Conservation (phyloP, 2,888 invertebrate genomes). For the Agonopterix alstromeriana region DNA sequence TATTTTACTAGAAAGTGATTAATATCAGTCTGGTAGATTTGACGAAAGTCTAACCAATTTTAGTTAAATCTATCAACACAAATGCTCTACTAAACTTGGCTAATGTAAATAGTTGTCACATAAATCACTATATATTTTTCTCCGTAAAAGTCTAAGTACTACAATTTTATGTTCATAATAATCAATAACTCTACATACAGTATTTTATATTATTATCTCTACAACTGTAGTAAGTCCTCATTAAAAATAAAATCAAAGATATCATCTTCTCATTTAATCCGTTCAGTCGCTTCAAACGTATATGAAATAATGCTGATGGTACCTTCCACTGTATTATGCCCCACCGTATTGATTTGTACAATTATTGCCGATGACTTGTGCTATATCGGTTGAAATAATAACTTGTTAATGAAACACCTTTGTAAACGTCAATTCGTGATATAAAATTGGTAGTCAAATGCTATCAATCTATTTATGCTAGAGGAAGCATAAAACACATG, state of each 20-base stretch:
- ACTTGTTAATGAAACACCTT: slow-evolving; percentile 15
- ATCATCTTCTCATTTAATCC: slow-evolving; percentile 17
- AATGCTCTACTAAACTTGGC: no score
- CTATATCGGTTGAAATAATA: slow-evolving; percentile 20
- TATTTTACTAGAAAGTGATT: no score
- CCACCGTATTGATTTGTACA: slow-evolving; percentile 29
- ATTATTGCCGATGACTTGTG: slow-evolving; percentile 53
- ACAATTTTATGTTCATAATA: no score
- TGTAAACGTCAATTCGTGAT: slow-evolving; percentile 1
- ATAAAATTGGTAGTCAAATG: slow-evolving; percentile 7
- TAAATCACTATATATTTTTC: no score
- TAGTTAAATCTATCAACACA: no score
- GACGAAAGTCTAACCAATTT: no score
- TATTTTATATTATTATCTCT: no score
- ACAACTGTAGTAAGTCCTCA: not conserved
- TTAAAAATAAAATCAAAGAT: slow-evolving; percentile 20
- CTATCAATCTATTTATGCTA: slow-evolving; percentile 25
- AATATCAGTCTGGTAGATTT: no score
- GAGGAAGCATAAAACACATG: slow-evolving; percentile 50
- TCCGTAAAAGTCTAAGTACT: no score
- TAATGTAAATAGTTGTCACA: no score
- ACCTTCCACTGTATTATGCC: slow-evolving; percentile 17
- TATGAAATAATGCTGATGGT: slow-evolving; percentile 10
- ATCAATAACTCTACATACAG: no score
- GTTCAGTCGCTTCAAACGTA: slow-evolving; percentile 15